Base-by-base conservation (phyloP, 2,888 invertebrate genomes). In the Tenthredo scrophulariae region DNA sequence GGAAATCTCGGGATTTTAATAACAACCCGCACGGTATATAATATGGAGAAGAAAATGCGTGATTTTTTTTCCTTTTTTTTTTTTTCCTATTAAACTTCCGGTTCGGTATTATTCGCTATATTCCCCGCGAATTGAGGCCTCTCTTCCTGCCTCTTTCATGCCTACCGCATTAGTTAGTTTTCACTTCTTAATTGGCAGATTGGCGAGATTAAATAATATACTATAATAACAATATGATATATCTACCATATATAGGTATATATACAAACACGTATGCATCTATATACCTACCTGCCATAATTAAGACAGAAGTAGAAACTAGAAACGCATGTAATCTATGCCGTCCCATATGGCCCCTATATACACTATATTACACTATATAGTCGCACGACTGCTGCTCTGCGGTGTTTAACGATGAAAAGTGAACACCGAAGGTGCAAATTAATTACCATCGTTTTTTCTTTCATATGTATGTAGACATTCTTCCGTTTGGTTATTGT, bases 121-220 rank as follows among this genome's bases (percentile, higher is more conserved):
- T 74, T 37, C 67, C 40, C 58, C 40, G 58, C 58, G 85, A 86
- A 85, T 86, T 87, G 54, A 85, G 62, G 84, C 58, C 85, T 72
- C 40, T 85, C 80, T 89, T 87, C 87, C 88, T 86, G 86, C 82
- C 65, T n/a, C n/a, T 26, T n/a, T 46, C 46, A 37, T 70, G 33
- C 70, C 18, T 37, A 58, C 62, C 15, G n/a, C n/a, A 62, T 15
- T 33, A 46, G n/a, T 75, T 43, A 43, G 26, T 88, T 89, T 87
- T 90, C 87, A 86, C 89, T 86, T 87, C 88, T 90, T 87, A 88
- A 87, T 88, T 89, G 85, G 84, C 50, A 87, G 86, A 88, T 88
- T 75, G 72, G 6, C 37, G 29, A 67, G 86, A 88, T 87, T 88
- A 86, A 89, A 89, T 87, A 87, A 87, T 87, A 88, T 85, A 85